phyloP scores from a whole-genome alignment of 2,888 invertebrate species.

The Spialia ferax region DNA sequence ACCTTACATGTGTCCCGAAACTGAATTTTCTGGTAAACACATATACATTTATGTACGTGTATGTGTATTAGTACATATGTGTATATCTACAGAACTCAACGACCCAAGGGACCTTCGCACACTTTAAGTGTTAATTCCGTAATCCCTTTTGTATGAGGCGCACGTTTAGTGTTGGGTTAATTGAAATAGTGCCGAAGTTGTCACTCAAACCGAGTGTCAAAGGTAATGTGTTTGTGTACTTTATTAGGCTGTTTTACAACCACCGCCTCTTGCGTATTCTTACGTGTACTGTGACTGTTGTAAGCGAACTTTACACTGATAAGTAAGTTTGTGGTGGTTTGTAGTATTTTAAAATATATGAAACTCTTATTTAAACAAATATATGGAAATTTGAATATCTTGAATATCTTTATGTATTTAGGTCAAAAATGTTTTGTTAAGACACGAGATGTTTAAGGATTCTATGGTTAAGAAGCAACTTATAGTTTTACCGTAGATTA shows the following conservation, averaged over 20 bases:
- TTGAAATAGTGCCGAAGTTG: slow-evolving; percentile 38
- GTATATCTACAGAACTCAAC: slow-evolving; percentile 21
- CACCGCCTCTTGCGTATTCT: neutral
- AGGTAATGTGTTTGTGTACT: slow-evolving; percentile 13
- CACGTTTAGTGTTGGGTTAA: slow-evolving; percentile 38
- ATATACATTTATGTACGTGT: neutral
- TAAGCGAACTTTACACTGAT: neutral
- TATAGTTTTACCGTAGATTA: too few species aligned
- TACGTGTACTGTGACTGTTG: neutral
- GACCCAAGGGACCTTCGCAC: slow-evolving; percentile 24
- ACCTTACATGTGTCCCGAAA: slow-evolving; percentile 13
- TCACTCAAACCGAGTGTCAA: slow-evolving; percentile 24
- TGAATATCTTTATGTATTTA: too few species aligned
- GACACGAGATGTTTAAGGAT: too few species aligned
- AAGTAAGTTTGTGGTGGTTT: too few species aligned
- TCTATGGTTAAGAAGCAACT: too few species aligned
- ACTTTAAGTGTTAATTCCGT: slow-evolving; percentile 36
- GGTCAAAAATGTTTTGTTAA: too few species aligned
- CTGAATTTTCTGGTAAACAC: neutral
- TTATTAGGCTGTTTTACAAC: slow-evolving; percentile 18
- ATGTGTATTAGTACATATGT: neutral
- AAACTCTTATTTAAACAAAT: too few species aligned
- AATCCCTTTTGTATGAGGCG: slow-evolving; percentile 33
- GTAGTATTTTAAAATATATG: too few species aligned
- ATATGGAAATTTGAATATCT: too few species aligned